These are phyloP conservation scores for Pavo muticus DNA, from an alignment of 2,113 vertebrate genomes.

Conservation along the genomic window DNA sequence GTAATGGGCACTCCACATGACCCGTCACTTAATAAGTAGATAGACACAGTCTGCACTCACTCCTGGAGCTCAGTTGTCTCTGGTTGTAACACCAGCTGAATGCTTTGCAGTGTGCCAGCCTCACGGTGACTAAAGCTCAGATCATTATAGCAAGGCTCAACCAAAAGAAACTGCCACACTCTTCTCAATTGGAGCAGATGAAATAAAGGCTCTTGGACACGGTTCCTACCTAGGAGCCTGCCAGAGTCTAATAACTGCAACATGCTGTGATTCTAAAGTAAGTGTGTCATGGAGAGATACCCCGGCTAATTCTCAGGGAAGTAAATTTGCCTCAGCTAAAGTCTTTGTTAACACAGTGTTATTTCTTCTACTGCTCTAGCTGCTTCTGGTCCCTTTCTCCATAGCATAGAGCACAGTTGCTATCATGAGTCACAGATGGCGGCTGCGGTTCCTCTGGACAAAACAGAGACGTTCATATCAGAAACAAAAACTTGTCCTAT, in stretches of 20 bases:
- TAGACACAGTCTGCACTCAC: slow-evolving; percentile 12
- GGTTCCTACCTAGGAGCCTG: slow-evolving; percentile 31
- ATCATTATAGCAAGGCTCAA: slow-evolving; percentile 37
- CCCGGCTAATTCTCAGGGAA: slow-evolving; percentile 11
- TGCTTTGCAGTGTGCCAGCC: slow-evolving; percentile 32
- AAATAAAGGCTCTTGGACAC: slow-evolving; percentile 58
- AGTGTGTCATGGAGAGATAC: slow-evolving; percentile 26
- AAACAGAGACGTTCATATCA: not conserved
- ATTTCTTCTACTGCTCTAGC: not conserved
- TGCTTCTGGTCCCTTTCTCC: not conserved
- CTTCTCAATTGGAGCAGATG: slow-evolving; percentile 43
- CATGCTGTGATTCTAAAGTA: slow-evolving; percentile 58
- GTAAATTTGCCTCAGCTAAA: not conserved
- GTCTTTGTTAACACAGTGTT: not conserved
- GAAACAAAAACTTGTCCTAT: not conserved
- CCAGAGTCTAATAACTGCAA: slow-evolving; percentile 50
- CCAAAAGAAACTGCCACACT: slow-evolving; percentile 51
- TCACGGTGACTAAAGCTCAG: slow-evolving; percentile 31
- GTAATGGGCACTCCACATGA: slow-evolving; percentile 55
- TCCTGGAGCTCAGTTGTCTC: slow-evolving; percentile 52
- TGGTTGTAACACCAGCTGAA: slow-evolving; percentile 53
- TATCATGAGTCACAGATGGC: not conserved
- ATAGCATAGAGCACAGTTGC: accelerated
- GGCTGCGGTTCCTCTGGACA: not conserved
- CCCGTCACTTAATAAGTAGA: slow-evolving; percentile 46